phyloP scores from a whole-genome alignment of 2,797 vertebrate genomes.

The Adelosebastes latens region DNA sequence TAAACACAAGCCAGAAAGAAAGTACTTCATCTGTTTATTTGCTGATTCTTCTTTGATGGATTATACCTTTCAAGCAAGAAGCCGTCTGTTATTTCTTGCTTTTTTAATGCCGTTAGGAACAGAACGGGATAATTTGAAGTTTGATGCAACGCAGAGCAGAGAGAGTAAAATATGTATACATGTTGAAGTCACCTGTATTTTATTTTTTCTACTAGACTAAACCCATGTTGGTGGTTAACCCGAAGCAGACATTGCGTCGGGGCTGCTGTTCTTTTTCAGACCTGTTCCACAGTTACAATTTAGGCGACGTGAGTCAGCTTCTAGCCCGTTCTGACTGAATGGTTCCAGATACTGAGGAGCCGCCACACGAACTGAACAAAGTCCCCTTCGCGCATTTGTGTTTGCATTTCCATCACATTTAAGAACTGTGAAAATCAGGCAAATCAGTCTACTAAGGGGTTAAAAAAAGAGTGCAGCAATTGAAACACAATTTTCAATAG shows the following conservation, averaged over 20 bases:
- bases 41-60: conserved; percentile 43
- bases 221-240: conserved; percentile 42
- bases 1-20: conserved; percentile 9
- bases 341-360: neutral
- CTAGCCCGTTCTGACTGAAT: neutral
- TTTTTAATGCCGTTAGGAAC: conserved; percentile 20
- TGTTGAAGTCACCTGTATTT: conserved; percentile 42
- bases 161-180: conserved; percentile 17
- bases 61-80: conserved; percentile 34
- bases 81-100: conserved; percentile 2
- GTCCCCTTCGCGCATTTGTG: neutral
- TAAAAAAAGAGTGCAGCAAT: neutral
- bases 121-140: conserved; percentile 35
- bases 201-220: conserved; percentile 36
- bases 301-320: neutral
- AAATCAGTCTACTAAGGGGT: neutral
- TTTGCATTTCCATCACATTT: neutral
- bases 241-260: conserved; percentile 35
- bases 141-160: conserved; percentile 40
- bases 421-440: neutral
- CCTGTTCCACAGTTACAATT: conserved; percentile 8
- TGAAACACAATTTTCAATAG: neutral
- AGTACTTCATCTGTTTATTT: conserved; percentile 21
- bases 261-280: conserved; percentile 27
- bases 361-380: neutral